Evolutionary conservation across 2,113 vertebrate genomes (phyloP), one percentile per base, ranked within the genome.

Genomic region (Nesoenas mayeri): DNA sequence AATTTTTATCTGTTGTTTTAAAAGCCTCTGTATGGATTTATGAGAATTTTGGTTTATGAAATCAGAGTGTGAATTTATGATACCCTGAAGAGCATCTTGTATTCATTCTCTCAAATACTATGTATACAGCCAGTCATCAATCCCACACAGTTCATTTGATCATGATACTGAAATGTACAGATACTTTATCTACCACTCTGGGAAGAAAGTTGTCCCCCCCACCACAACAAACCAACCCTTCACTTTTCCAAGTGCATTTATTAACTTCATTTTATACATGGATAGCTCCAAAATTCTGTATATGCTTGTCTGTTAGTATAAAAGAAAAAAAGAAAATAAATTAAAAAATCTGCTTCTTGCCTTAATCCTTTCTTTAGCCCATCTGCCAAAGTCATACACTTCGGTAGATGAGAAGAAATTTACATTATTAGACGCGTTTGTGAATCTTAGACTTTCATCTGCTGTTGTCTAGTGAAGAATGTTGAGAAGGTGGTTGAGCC

Each of bases 51-150:
- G 28, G 10, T 50, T 93, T 87, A 58, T 84, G 61, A 91, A 91
- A 67, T 70, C 54, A 86, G 51, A 94, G 82, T 62, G 12, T 86
- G 64, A 17, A n/a, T 93, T 95, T 74, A 44, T 79, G 91, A 70
- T 85, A 44, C 36, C 16, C n/a, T 40, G 69, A 67, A 50, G 60
- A 75, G 26, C 47, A 28, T 51, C n/a, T 83, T 88, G 42, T 19
- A 10, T 40, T 78, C 78, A 67, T 19, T 62, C 3, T 65, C 11
- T 71, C 44, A 77, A 65, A 72, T 88, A 57, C 9, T 50, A 1
- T 91, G 10, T 57, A 56, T 28, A n/a, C 29, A 72, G 38, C 53
- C 48, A 56, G 4, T 62, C 34, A 77, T 34, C 36, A 18, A 4
- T 79, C 42, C 88, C 80, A 58, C 54, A 40, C 48, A 73, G n/a